A percentile compares a stretch with the other conserved stretches of the same genome.
Evolutionary conservation across 2,113 vertebrate species (phyloP).

Genomic region (Oncorhynchus mykiss): DNA sequence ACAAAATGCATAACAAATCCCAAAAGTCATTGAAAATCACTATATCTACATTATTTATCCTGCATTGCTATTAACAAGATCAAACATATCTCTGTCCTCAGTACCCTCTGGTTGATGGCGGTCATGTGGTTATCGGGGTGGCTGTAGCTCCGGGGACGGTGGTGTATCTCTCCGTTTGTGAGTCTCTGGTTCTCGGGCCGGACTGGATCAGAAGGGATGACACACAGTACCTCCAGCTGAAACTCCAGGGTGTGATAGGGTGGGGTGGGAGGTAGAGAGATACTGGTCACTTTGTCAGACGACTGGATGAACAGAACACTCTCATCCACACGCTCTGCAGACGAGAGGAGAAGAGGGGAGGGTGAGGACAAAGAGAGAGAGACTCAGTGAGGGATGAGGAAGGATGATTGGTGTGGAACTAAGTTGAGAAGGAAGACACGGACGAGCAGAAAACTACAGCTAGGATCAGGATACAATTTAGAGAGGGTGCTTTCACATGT

Average conservation of each 20-base stretch:
- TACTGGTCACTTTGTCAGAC: slow-evolving; percentile 93
- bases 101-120: slow-evolving; percentile 88
- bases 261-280: slow-evolving; percentile 83
- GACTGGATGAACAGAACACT: slow-evolving; percentile 82
- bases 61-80: no score
- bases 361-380: no score
- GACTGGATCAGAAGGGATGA: slow-evolving; percentile 79
- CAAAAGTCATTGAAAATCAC: no score
- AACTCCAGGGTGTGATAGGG: slow-evolving; percentile 93
- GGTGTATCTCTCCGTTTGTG: slow-evolving; percentile 76
- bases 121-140: slow-evolving; percentile 79
- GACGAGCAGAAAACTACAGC: no score
- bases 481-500: no score
- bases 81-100: background rate
- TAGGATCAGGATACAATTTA: no score
- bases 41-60: no score
- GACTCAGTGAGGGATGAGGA: no score
- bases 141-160: slow-evolving; percentile 76
- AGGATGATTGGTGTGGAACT: no score
- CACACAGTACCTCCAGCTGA: slow-evolving; percentile 88
- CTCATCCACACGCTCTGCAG: slow-evolving; percentile 79
- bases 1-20: no score
- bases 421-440: no score
- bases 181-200: slow-evolving; percentile 68
- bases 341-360: background rate